Evolutionary conservation across 2,888 invertebrate species (phyloP), one percentile per base, ranked within the genome.

Genomic region (Margaritifera margaritifera): DNA sequence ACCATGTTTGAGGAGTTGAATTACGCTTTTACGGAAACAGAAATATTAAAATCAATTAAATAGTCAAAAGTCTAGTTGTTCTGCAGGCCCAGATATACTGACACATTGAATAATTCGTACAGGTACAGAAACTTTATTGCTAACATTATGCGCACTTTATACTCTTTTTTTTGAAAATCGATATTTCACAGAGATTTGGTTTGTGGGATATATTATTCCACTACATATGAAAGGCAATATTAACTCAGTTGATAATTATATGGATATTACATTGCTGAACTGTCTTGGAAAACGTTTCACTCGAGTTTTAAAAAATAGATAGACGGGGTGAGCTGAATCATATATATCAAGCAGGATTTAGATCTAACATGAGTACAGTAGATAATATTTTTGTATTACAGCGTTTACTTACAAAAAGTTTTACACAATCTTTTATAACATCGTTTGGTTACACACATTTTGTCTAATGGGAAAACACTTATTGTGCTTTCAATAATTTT

Each of bases 401-500:
- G n/a, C n/a, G n/a, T n/a, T n/a, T n/a, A n/a, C n/a, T n/a, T n/a
- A n/a, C n/a, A n/a, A n/a, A n/a, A n/a, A n/a, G n/a, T n/a, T n/a
- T n/a, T n/a, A n/a, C n/a, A n/a, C n/a, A n/a, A n/a, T n/a, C n/a
- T n/a, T n/a, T n/a, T n/a, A n/a, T n/a, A n/a, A n/a, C n/a, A n/a
- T n/a, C n/a, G n/a, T n/a, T n/a, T n/a, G n/a, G n/a, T 31, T 27
- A 6, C 6, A 31, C 31, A 31, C 0, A 31, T 6, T 31, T 31
- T 31, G 31, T 6, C 8, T 31, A 0, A 8, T 31, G 57, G 52
- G 11, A 71, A 63, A 56, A 61, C 6, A n/a, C 69, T 8, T 69
- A 25, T 54, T 66, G 64, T 24, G 63, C 66, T 6, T 72, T 66
- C 56, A 57, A 69, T 20, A 64, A 72, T 57, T 69, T 67, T 25